Evolutionary conservation across 2,797 vertebrate species (phyloP), one percentile per base, ranked within the genome.

Genomic region (Lophotriccus pileatus): DNA sequence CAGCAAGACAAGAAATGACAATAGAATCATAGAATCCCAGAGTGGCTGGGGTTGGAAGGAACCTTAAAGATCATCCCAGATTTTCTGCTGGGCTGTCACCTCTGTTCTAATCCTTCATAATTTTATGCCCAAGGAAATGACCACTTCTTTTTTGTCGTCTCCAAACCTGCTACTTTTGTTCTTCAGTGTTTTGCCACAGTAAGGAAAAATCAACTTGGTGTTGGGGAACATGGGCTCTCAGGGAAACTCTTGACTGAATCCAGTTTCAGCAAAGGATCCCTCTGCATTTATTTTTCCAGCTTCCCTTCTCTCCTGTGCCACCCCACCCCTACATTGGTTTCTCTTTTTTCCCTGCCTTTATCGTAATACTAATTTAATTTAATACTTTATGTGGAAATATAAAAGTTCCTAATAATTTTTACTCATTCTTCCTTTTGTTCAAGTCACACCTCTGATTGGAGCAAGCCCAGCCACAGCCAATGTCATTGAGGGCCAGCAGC

Each of bases 401-500:
- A 59, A 78, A 53, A 66, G 36, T 19, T 30, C 32, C 27, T 62
- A 55, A 18, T 82, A 70, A 62, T 92, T 34, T 85, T 14, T 96
- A 89, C 53, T 67, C 8, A 22, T 52, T 93, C 15, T 76, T 60
- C 47, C 30, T 81, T 85, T 82, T 73, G 4, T 53, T 78, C n/a
- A 77, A 99, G 99, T 99, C 13, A 90, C 96, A 23, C 99, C 99
- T 21, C 96, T 99, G 79, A 98, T 99, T 96, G 99, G 98, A 60
- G 96, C 98, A 93, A 99, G 99, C 97, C 99, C 99, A 3, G 69
- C 98, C 8, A 97, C 98, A 81, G 98, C 98, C 95, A 99, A 96
- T 63, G 98, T 99, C 39, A 98, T 99, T 23, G 98, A 99, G 96
- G 98, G 99, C 68, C 99, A 99, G 95, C 99, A 98, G 93, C 92